Conservation (phyloP, 2,113 vertebrate species). For the Pluvialis apricaria region DNA sequence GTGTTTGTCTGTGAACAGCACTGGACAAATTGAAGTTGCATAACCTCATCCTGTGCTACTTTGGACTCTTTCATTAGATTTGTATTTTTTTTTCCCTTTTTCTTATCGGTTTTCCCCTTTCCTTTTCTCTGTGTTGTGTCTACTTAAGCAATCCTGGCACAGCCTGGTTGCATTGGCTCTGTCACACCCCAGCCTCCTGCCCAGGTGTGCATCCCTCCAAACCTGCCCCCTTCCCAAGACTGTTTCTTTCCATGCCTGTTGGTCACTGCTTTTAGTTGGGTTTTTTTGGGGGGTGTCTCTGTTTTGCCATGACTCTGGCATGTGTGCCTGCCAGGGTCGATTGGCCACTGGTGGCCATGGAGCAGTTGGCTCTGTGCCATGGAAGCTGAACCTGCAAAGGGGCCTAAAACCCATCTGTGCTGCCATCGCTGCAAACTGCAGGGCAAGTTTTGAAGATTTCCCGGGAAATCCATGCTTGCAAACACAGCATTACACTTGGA, state of each 20-base stretch:
- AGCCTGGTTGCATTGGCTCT: rapidly evolving
- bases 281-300: background rate
- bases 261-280: background rate
- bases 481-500: background rate
- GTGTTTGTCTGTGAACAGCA: background rate
- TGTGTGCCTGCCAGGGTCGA: background rate
- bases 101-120: background rate
- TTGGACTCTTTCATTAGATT: background rate
- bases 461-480: background rate
- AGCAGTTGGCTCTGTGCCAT: rapidly evolving
- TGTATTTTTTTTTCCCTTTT: background rate
- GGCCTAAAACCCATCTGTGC: background rate
- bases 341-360: no score
- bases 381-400: background rate
- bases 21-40: slow-evolving; percentile 50
- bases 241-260: background rate
- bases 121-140: background rate
- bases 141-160: background rate
- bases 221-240: background rate
- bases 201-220: background rate
- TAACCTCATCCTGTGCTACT: slow-evolving; percentile 24
- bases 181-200: background rate
- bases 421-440: background rate
- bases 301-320: background rate
- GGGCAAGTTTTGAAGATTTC: background rate